Base-by-base conservation (phyloP, 2,888 invertebrate genomes). In the Ganaspis brasiliensis region DNA sequence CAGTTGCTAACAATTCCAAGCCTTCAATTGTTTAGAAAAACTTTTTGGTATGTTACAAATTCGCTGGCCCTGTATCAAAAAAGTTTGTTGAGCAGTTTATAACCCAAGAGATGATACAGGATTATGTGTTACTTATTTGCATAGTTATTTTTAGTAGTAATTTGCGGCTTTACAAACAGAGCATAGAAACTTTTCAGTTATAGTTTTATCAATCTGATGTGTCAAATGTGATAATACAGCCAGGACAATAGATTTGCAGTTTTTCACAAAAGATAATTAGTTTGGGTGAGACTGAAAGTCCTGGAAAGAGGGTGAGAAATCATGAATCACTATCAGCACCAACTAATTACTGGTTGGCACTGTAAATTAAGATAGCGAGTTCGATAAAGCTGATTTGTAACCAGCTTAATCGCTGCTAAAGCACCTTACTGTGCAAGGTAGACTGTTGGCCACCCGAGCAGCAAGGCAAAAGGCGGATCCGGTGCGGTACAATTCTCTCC, bases 371-470 rank as follows among this genome's bases (percentile, higher is more conserved):
- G 67, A 49, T 45, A 67, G 24, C 67, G 67, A 24, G 24, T 67
- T 67, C 14, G 45, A 67, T 67, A 49, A 67, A 49, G 26, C 45
- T 67, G 67, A 67, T 67, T 67, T 67, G 26, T 67, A 67, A 67
- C 67, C 24, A 40, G 24, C 45, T 67, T 67, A 45, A 49, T 49
- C 67, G 45, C n/a, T 67, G 40, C 37, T 63, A 24, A 67, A 67
- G 40, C 67, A 49, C 45, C 40, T 59, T 35, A 59, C 26, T 45
- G 67, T 45, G 24, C 16, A 37, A n/a, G 37, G 19, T 37, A 63
- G 12, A 40, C 19, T 21, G n/a, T n/a, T 45, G 76, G 76, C 85
- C 85, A 84, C 83, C 85, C 86, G 84, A 79, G 81, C 81, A 83
- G 79, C 84, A 79, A 78, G 70, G 84, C 75, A 75, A 82, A 82